Base-by-base conservation (phyloP, 2,888 invertebrate genomes). In the Dioctria linearis region DNA sequence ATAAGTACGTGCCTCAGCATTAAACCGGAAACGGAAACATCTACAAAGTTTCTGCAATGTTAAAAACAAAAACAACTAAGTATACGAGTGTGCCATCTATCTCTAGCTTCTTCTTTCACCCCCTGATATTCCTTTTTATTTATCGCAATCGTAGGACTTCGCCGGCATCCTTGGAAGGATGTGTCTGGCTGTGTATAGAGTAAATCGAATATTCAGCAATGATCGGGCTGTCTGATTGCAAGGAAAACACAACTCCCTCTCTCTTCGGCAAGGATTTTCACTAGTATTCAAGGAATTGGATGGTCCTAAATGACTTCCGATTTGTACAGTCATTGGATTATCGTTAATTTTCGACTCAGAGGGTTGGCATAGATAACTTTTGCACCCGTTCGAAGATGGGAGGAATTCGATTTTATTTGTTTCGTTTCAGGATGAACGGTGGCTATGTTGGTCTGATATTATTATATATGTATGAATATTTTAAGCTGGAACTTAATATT, bases 251-350 rank as follows among this genome's bases (percentile, higher is more conserved):
- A 49, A 39, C 61, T n/a, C 54, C 51, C 66, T n/a, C 54, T 40
- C 66, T 43, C 54, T n/a, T 43, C 79, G 9, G 11, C 54, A 54
- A 43, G 57, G 67, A 67, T 57, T 46, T 39, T 79, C 54, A 13
- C 66, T 57, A 11, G 37, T 54, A 57, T 61, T 54, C 61, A 75
- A 69, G 78, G 80, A 82, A 82, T 81, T 81, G 81, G 79, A 80
- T 82, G 80, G 80, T 82, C 81, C 80, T 82, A 83, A 83, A 83
- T 83, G 82, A 83, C 80, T 83, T 83, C 82, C 82, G 82, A 83
- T 83, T 83, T 83, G 82, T 83, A 83, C 76, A 83, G 82, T 83
- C 82, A 83, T 83, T 83, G 82, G 80, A 83, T 83, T 83, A 83
- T 83, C 81, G 80, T 83, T 83, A 83, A 82, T 83, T 83, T 83